These are phyloP conservation scores for Drosophila bunnanda DNA, from an alignment of 2,888 invertebrate species.

Conservation along the genomic window DNA sequence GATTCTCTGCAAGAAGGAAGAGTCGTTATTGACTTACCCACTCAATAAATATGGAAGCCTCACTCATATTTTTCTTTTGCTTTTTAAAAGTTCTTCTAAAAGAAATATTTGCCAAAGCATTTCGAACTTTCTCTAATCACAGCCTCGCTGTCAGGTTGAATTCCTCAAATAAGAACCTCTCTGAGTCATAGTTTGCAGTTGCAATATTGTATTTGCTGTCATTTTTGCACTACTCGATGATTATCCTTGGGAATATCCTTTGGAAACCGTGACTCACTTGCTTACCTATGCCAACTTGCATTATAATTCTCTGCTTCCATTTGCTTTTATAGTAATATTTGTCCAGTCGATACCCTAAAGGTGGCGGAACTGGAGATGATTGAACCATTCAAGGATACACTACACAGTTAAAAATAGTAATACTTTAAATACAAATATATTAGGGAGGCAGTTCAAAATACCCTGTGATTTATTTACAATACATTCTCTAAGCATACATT, in stretches of 20 bases:
- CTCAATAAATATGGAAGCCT: slow-evolving; percentile 26
- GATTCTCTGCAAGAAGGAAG: neutral
- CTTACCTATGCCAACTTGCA: slow-evolving; percentile 20
- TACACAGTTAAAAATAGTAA: neutral
- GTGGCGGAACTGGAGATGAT: neutral
- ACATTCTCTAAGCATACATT: neutral
- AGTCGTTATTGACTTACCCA: slow-evolving; percentile 3
- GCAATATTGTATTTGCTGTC: slow-evolving; percentile 8
- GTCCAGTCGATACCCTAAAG: slow-evolving; percentile 14
- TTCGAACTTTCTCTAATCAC: slow-evolving; percentile 35
- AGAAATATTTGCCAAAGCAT: slow-evolving; percentile 30
- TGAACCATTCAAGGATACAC: slow-evolving; percentile 6
- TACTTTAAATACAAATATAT: neutral
- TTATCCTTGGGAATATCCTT: slow-evolving; percentile 26
- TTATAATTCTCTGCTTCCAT: slow-evolving; percentile 23
- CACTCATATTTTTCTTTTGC: slow-evolving; percentile 16
- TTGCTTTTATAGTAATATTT: slow-evolving; percentile 24
- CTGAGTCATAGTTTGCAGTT: slow-evolving; percentile 5
- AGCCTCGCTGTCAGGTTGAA: slow-evolving; percentile 11
- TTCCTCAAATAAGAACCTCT: slow-evolving; percentile 16
- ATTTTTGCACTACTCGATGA: slow-evolving; percentile 28
- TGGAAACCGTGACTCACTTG: slow-evolving; percentile 11
- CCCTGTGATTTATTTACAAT: neutral
- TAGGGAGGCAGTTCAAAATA: too few species aligned
- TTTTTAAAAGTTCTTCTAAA: slow-evolving; percentile 16